Conservation (phyloP, 2,113 vertebrate species). For the Oostethus manadensis region DNA sequence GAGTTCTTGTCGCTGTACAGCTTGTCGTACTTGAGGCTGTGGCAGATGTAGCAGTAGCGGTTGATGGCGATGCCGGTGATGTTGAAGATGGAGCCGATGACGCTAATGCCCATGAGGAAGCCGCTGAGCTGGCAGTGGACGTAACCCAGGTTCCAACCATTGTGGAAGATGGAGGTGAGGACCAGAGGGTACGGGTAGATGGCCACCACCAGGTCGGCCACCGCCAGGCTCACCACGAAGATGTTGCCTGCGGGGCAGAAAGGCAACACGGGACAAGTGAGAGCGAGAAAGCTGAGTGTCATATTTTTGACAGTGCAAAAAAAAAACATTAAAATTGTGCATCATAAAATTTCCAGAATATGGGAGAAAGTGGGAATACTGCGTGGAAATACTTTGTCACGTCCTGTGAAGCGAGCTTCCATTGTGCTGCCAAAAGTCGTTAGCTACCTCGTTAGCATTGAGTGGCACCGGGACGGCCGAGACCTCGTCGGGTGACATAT, state of each 20-base stretch:
- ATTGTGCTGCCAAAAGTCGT: too few species aligned
- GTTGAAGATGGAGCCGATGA: slow-evolving; percentile 94
- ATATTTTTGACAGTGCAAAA: too few species aligned
- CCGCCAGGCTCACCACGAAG: slow-evolving; percentile 75
- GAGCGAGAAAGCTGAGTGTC: neutral
- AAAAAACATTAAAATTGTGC: too few species aligned
- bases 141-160: slow-evolving; percentile 88
- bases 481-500: too few species aligned
- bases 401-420: too few species aligned
- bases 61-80: slow-evolving; percentile 96
- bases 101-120: slow-evolving; percentile 93
- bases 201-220: slow-evolving; percentile 93
- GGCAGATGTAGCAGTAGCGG: slow-evolving; percentile 95
- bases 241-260: slow-evolving; percentile 70
- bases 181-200: slow-evolving; percentile 93
- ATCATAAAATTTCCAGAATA: too few species aligned
- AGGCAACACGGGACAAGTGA: too few species aligned
- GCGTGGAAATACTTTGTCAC: too few species aligned
- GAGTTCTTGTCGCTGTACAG: slow-evolving; percentile 89
- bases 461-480: too few species aligned
- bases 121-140: slow-evolving; percentile 92
- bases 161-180: slow-evolving; percentile 84
- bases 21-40: slow-evolving; percentile 89
- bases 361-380: too few species aligned
- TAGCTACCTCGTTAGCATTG: too few species aligned